Base-by-base conservation (phyloP, 1,140 invertebrate species). In the Aricia agestis region DNA sequence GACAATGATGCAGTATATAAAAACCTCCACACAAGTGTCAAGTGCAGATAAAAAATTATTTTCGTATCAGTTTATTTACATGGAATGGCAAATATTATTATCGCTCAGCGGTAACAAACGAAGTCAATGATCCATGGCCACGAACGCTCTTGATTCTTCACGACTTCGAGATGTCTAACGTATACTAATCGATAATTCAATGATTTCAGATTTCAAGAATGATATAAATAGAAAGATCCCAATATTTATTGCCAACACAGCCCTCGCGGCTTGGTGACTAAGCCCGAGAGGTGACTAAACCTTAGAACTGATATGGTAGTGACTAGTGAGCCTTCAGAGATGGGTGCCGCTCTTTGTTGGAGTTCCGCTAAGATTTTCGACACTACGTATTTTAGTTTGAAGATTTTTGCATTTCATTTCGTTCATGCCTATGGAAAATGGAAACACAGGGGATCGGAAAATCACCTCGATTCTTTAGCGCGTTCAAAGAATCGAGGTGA, bases 11-110 rank as follows among this genome's bases (percentile, higher is more conserved):
- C 45, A 15, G 6, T 11, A 45, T n/a, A n/a, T n/a, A 52, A 36
- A 52, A 52, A 15, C 45, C 11, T 52, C 45, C 13, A 15, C 45
- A 52, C 25, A 25, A 25, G 25, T 45, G 42, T 5, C 9, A 45
- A 45, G 9, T 36, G 9, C 1, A 52, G 45, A 52, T 52, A 52
- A 52, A 10, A 15, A 36, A 15, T 52, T 52, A 52, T 52, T 52
- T 52, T 52, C 11, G 45, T 52, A 52, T 52, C 45, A 13, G 10
- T 63, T 63, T 63, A 19, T 63, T 63, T 63, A 63, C 59, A 19
- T 19, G 11, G n/a, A 9, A 19, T 25, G 3, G 59, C 58, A 63
- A 63, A 63, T 63, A 17, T 25, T 63, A 17, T 25, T 63, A 19
- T 52, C 45, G 45, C 13, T 52, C 45, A 52, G 45, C 13, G 45